Evolutionary conservation across 2,888 invertebrate species (phyloP), one percentile per base, ranked within the genome.

Genomic region (Sphaerophoria taeniata): DNA sequence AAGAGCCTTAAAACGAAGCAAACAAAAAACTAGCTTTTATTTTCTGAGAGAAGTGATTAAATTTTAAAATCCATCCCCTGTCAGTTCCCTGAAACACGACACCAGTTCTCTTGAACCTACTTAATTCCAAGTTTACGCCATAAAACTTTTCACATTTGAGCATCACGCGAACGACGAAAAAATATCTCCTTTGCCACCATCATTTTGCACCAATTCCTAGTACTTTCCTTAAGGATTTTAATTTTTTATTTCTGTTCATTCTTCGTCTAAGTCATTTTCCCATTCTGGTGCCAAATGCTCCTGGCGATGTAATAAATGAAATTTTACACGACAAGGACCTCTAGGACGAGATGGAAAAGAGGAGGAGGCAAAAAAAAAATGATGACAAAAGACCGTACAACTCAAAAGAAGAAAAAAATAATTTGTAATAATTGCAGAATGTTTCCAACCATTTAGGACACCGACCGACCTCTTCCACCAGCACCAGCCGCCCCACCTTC

Each of bases 391-490:
- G 60, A 53, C 63, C 65, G 74, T 69, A 83, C 83, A 83, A 78
- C 56, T 78, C 78, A 81, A 81, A 85, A 77, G 73, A 73, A 1
- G 24, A 24, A 24, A 85, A 69, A 85, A 85, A 85, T 85, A 85
- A 85, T 85, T 85, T 77, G 81, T 77, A 85, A 85, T 85, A 85
- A 85, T 85, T 85, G 85, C 81, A 76, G 73, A 85, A 85, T 85
- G 85, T 81, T 85, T 85, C 85, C 81, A 24, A 81, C 69, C 85
- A 77, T 77, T 85, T 81, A 63, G 39, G 70, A 67, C 34, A 47
- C 2, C 34, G 31, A 45, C 33, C 33, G n/a, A 7, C 11, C 9
- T 34, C 56, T 12, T 9, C 36, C 11, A 33, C 4, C 43, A 9
- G 2, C 9, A 9, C 12, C 9, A 39, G 39, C 1, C 9, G 39